Evolutionary conservation across 2,797 vertebrate genomes (phyloP), one percentile per base, ranked within the genome.

Genomic region (Callimico goeldii): DNA sequence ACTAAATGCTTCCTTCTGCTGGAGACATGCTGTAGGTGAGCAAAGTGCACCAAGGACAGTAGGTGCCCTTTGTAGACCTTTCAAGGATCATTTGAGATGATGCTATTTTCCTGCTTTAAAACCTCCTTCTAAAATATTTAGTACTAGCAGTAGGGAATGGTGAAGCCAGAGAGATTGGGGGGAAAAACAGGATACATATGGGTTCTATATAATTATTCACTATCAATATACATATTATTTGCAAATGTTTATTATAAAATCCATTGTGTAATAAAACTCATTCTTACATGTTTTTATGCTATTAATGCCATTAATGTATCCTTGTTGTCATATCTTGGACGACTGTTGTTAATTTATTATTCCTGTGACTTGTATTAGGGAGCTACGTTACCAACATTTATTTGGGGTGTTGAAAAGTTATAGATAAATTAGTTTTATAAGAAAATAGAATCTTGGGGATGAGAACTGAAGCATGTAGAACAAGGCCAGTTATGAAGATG

Each of bases 291-390:
- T 75, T 52, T 5, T 46, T 17, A 3, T 39, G 19, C 3, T 80
- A 14, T 82, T 64, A 94, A 91, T 76, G 14, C 43, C 17, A 11
- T 83, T 58, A 61, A 5, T 39, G 6, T 50, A 85, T 15, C 28
- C 39, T 79, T 13, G 30, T 39, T 96, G 93, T 86, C 67, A 61
- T 95, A 48, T 58, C 46, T 96, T 95, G 43, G 79, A 46, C 87
- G 43, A 83, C 46, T 94, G 12, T 92, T 36, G 20, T 82, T 95
- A 46, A 70, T 72, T 95, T 96, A 55, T 90, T 82, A 80, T 83
- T 64, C 77, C 30, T 58, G 11, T 73, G 17, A 50, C 64, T 94
- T 73, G 30, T 50, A 19, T 76, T 36, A 70, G 41, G 52, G 77
- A 88, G 30, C 72, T 86, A 43, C 13, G 22, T 50, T 55, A 28